Base-by-base conservation (phyloP, 1,140 invertebrate genomes). In the Pygmarrhopalites habei region DNA sequence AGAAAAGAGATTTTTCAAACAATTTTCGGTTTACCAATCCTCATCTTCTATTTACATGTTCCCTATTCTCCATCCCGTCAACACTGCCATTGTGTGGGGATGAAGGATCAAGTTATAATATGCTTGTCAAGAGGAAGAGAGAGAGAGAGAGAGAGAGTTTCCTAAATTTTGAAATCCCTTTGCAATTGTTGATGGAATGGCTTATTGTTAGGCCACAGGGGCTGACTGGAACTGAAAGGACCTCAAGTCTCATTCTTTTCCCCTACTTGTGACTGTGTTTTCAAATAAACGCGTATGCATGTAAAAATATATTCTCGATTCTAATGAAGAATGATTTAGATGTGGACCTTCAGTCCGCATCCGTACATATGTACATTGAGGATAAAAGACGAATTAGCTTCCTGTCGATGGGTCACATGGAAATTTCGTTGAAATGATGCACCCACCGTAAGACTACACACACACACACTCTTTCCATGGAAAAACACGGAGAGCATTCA, bases 311-410 rank as follows among this genome's bases (percentile, higher is more conserved):
- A n/a, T n/a, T n/a, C n/a, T n/a, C n/a, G n/a, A n/a, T n/a, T n/a
- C n/a, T n/a, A n/a, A n/a, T n/a, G n/a, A n/a, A n/a, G n/a, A n/a
- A n/a, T n/a, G n/a, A n/a, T n/a, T n/a, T n/a, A n/a, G n/a, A n/a
- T n/a, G n/a, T n/a, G n/a, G n/a, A n/a, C n/a, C n/a, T n/a, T n/a
- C n/a, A n/a, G n/a, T n/a, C n/a, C n/a, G n/a, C n/a, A n/a, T n/a
- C n/a, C n/a, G n/a, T n/a, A n/a, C n/a, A n/a, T n/a, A n/a, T n/a
- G n/a, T n/a, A n/a, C n/a, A n/a, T n/a, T n/a, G 5, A 52, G 23
- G 49, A 62, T 62, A 62, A 62, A 56, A 56, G 60, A 55, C 39
- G 60, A 55, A 62, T 62, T 62, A 62, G 60, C 52, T 62, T 62
- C 52, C 60, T 56, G 60, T 62, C 51, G 47, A 61, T 41, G 4